phyloP scores from a whole-genome alignment of 1,140 invertebrate species.

The Battus philenor region DNA sequence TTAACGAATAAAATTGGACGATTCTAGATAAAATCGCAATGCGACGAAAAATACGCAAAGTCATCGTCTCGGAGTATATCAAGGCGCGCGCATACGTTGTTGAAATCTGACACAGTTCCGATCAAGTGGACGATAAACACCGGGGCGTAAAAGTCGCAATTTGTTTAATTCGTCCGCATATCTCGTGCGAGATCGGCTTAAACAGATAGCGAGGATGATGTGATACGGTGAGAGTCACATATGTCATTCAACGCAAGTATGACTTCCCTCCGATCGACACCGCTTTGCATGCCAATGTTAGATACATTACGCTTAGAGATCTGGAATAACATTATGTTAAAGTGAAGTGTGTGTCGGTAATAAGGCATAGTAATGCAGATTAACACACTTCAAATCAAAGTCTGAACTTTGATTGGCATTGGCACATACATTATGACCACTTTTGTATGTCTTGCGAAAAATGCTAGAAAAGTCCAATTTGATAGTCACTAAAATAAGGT shows the following conservation, averaged over 20 bases:
- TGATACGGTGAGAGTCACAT: not conserved
- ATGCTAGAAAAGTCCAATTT: too few species aligned
- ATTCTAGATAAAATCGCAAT: conserved; percentile 6
- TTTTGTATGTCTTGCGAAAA: too few species aligned
- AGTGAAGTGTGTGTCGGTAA: too few species aligned
- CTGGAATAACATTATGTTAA: too few species aligned
- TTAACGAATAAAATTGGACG: not conserved
- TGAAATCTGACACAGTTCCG: conserved; percentile 25
- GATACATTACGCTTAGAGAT: too few species aligned
- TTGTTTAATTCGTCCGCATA: conserved; percentile 48
- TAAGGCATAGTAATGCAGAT: too few species aligned
- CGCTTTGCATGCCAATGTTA: not conserved
- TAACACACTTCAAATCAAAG: too few species aligned
- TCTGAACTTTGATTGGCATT: too few species aligned
- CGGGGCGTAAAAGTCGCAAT: conserved; percentile 51
- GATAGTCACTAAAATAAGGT: too few species aligned
- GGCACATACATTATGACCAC: too few species aligned
- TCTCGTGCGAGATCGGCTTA: conserved; percentile 36
- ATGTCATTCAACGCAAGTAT: not conserved
- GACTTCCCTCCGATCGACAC: not conserved
- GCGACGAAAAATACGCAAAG: conserved; percentile 22
- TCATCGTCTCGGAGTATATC: conserved; percentile 22
- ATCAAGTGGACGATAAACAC: conserved; percentile 33
- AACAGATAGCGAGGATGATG: conserved; percentile 22
- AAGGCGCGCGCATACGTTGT: conserved; percentile 22